A percentile compares a stretch with the other conserved stretches of the same genome.
Conservation (phyloP, 2,797 vertebrate species). For the Phoeniculus purpureus region DNA sequence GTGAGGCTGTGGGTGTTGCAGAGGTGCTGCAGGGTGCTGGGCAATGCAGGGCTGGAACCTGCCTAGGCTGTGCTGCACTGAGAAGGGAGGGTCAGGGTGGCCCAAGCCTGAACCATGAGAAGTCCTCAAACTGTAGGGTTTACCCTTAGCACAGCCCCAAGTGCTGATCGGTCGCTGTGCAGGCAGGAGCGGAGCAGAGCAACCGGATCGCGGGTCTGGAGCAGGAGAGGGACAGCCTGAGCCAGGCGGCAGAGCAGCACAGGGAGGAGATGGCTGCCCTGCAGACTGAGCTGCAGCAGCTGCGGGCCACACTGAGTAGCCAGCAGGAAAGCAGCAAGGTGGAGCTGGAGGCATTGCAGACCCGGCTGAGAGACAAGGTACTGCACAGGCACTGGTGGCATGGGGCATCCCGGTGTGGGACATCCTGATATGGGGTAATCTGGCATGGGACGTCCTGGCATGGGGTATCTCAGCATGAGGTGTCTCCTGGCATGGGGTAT, state of each 20-base stretch:
- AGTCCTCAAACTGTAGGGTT: neutral
- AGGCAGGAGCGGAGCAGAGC: constrained; percentile 79
- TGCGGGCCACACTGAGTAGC: constrained; percentile 72
- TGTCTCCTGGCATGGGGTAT: accelerated
- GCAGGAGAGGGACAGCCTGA: constrained; percentile 80
- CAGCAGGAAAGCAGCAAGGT: constrained; percentile 78
- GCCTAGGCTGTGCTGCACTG: accelerated
- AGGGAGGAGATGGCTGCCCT: constrained; percentile 74
- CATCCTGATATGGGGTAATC: too few relatives aligned
- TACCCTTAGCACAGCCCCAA: accelerated
- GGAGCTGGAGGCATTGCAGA: constrained; percentile 75
- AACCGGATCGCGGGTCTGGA: constrained; percentile 77
- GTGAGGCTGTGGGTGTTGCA: neutral
- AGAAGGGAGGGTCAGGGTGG: accelerated
- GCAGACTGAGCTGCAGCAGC: constrained; percentile 78
- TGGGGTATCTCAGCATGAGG: too few relatives aligned
- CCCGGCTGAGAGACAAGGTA: constrained; percentile 85
- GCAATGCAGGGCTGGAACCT: neutral
- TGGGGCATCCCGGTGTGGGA: accelerated
- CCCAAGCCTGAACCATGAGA: neutral
- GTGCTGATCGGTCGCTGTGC: neutral
- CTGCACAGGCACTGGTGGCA: accelerated
- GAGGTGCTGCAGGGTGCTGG: accelerated
- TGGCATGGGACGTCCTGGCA: too few relatives aligned
- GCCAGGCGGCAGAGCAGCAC: constrained; percentile 68